Evolutionary conservation across 2,888 invertebrate genomes (phyloP).

Genomic region (Chymomyza amoena): DNA sequence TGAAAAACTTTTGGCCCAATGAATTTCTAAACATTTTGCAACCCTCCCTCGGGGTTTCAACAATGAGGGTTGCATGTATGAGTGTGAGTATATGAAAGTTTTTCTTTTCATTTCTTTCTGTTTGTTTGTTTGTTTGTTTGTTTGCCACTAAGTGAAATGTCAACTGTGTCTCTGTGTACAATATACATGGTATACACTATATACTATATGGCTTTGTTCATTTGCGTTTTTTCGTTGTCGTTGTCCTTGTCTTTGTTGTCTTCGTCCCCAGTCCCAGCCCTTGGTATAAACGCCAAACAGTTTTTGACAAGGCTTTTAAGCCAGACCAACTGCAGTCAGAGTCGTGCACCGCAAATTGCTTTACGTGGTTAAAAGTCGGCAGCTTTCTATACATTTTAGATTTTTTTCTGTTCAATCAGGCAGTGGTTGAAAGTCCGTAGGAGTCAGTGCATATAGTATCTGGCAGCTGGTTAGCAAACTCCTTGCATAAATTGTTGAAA

Average conservation of each 20-base stretch:
- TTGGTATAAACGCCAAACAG: slow-evolving; percentile 30
- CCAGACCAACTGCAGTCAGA: slow-evolving; percentile 14
- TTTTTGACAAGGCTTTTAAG: slow-evolving; percentile 61
- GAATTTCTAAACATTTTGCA: slow-evolving; percentile 60
- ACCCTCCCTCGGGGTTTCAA: slow-evolving; percentile 18
- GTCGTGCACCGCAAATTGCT: slow-evolving; percentile 29
- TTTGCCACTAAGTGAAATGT: slow-evolving; percentile 57
- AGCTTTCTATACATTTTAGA: not conserved
- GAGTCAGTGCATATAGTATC: not conserved
- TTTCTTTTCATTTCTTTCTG: not conserved
- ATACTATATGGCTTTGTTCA: slow-evolving; percentile 21
- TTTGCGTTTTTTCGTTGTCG: slow-evolving; percentile 44
- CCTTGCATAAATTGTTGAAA: slow-evolving; percentile 22
- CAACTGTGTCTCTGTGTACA: slow-evolving; percentile 42
- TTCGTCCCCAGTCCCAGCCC: not conserved
- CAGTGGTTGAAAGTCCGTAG: not conserved
- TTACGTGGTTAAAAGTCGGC: slow-evolving; percentile 26
- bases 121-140: not conserved
- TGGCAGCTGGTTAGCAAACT: not conserved
- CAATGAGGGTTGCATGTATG: not conserved
- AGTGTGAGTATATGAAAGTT: not conserved
- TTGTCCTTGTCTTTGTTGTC: too few relatives aligned
- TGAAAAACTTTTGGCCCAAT: slow-evolving; percentile 49
- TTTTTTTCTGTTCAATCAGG: not conserved
- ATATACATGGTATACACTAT: slow-evolving; percentile 25